Conservation (phyloP, 2,888 invertebrate species). For the Leptinotarsa peninsularis region DNA sequence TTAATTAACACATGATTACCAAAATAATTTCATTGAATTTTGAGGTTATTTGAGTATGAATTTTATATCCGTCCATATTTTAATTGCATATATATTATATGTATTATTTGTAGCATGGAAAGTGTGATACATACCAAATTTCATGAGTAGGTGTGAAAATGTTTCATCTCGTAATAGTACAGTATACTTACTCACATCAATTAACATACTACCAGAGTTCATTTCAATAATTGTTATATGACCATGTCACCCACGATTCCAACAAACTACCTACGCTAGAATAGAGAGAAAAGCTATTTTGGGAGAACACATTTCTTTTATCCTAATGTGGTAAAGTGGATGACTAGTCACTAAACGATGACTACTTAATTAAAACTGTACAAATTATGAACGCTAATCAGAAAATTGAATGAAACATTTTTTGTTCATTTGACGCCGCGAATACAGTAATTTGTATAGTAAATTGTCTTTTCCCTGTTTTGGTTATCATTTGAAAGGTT, state of each 20-base stretch:
- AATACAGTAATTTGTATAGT: too few species aligned
- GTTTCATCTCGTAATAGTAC: neutral
- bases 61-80: too few species aligned
- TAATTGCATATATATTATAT: too few species aligned
- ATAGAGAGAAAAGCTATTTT: conserved; percentile 20
- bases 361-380: neutral
- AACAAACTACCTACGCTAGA: conserved; percentile 16
- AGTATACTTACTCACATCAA: conserved; percentile 11
- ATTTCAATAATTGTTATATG: conserved; percentile 13
- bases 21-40: too few species aligned
- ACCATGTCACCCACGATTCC: conserved; percentile 22
- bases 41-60: too few species aligned
- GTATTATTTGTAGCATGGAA: neutral
- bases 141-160: neutral
- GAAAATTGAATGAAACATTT: too few species aligned
- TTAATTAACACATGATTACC: too few species aligned
- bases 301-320: conserved; percentile 12
- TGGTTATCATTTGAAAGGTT: too few species aligned
- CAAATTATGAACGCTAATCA: neutral
- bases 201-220: conserved; percentile 5
- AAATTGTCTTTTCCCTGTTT: too few species aligned
- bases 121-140: neutral
- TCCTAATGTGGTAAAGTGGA: conserved; percentile 12
- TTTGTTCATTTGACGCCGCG: too few species aligned
- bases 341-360: conserved; percentile 8